Evolutionary conservation across 2,797 vertebrate species (phyloP), one percentile per base, ranked within the genome.

Genomic region (Cryptoblepharus egeriae): DNA sequence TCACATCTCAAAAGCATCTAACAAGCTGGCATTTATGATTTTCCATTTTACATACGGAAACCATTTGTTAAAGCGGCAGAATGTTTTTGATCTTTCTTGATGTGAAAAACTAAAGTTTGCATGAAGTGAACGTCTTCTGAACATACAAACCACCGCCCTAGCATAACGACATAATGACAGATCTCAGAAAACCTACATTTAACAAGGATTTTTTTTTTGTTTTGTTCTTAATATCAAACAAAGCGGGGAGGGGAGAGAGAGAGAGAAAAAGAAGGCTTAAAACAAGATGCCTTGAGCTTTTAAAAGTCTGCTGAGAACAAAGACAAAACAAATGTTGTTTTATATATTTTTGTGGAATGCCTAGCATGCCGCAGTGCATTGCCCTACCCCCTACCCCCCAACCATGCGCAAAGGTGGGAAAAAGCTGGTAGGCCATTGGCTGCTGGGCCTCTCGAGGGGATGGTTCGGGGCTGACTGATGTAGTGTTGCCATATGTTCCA

Each of bases 41-140:
- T 88, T 87, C 52, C 83, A 6, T 71, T 85, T 82, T 67, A 57
- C 61, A 87, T 32, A 37, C 72, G 10, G 24, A 15, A 86, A 55
- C 1, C 2, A 35, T 80, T 88, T 88, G 67, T 73, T 70, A 61
- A 65, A 86, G 79, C 72, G 85, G 67, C 52, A 37, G 45, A 8
- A n/a, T 55, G n/a, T 0, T 81, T 88, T 82, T 89, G 32, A 87
- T 79, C 45, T 67, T 87, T 79, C 26, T 7, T 52, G 5, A 61
- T 55, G 67, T 26, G 8, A 80, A 90, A 87, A 84, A 45, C 65
- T 0, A 79, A 69, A 88, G 65, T 68, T 71, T 85, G 0, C 28
- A 75, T 87, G 37, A 49, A 16, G 1, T 26, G 64, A 61, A 85
- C 32, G 8, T 76, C 18, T 79, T 83, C 79, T 60, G 70, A 89